phyloP scores from a whole-genome alignment of 2,797 vertebrate species.

The Stomatorhinus walkeri region DNA sequence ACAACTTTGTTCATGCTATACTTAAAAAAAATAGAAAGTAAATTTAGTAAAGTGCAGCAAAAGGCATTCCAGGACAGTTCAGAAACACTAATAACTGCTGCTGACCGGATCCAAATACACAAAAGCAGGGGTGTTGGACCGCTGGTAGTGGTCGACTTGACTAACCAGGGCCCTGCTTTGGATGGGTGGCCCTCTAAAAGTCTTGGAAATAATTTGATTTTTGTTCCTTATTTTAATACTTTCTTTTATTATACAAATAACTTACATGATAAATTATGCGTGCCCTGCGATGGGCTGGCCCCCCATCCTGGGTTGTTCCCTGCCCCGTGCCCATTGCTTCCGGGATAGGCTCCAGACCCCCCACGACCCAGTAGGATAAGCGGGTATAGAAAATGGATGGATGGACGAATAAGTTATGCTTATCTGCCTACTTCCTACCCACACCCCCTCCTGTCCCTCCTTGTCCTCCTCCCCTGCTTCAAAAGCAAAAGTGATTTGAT shows the following conservation, averaged over 20 bases:
- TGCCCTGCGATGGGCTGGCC: too few species aligned
- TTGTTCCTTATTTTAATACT: background rate
- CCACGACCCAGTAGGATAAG: too few species aligned
- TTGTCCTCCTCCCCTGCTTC: background rate
- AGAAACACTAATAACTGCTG: too few species aligned
- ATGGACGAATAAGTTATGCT: background rate
- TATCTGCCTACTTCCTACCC: background rate
- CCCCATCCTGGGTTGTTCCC: too few species aligned
- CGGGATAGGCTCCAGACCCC: too few species aligned
- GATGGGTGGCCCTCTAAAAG: background rate
- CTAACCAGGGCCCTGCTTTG: background rate
- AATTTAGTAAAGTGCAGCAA: too few species aligned
- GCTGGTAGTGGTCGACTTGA: background rate
- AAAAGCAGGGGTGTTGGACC: background rate
- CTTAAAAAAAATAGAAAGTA: too few species aligned
- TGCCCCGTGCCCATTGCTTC: too few species aligned
- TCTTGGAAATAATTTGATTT: background rate
- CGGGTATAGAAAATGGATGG: too few species aligned
- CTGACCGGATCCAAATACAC: background rate
- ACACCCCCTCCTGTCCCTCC: background rate
- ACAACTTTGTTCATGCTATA: too few species aligned
- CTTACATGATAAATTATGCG: background rate
- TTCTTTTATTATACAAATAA: background rate
- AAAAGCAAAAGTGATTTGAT: background rate
- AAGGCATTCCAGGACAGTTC: too few species aligned